Evolutionary conservation across 2,113 vertebrate genomes (phyloP).

Genomic region (Indicator indicator): DNA sequence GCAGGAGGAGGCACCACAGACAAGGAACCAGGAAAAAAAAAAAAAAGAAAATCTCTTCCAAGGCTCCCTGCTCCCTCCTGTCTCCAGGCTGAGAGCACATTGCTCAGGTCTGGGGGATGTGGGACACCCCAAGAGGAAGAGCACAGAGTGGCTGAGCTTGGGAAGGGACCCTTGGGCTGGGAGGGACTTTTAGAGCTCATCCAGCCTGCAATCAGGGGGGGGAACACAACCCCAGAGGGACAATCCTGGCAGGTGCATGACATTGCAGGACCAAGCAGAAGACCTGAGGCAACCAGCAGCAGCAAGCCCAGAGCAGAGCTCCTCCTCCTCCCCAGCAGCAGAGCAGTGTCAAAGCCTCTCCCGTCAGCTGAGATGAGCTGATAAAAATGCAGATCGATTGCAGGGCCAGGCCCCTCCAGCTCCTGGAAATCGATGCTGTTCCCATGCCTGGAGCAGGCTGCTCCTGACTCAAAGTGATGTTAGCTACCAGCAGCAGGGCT

Average conservation of each 20-base stretch:
- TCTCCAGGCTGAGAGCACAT: background rate
- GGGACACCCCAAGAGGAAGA: background rate
- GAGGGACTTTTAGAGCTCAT: no score
- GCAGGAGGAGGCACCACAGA: background rate
- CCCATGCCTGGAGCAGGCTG: background rate
- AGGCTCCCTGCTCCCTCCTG: background rate
- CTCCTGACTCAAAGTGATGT: background rate
- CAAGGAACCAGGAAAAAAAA: background rate
- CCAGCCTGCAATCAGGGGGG: background rate
- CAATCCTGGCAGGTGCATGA: background rate
- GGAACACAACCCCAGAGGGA: no score
- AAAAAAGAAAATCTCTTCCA: background rate
- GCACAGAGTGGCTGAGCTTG: no score
- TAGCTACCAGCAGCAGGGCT: background rate
- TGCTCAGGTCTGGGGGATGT: background rate
- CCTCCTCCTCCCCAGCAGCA: background rate
- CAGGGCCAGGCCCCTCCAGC: background rate
- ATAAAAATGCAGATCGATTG: constrained; percentile 46
- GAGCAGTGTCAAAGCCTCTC: background rate
- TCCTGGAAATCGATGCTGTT: background rate
- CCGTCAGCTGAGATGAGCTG: background rate
- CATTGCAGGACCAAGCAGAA: background rate
- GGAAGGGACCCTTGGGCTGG: no score
- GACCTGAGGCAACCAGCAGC: background rate
- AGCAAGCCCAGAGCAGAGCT: background rate